phyloP scores from a whole-genome alignment of 2,888 invertebrate species.

The Chalcosyrphus nemorum region DNA sequence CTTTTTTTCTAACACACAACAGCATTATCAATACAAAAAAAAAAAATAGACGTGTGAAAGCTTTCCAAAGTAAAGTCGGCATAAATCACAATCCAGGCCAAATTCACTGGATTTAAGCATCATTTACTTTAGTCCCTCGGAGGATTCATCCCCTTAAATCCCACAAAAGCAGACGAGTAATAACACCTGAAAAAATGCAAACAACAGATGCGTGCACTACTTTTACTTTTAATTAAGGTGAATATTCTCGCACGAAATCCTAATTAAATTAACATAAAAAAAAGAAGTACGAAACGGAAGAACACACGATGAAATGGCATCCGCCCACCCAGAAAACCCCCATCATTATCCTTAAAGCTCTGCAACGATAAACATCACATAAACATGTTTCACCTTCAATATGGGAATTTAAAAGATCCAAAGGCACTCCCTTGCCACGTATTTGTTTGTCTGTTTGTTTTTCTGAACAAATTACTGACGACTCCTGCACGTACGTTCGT shows the following conservation, averaged over 20 bases:
- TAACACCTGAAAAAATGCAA: constrained; percentile 40
- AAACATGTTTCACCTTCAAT: constrained; percentile 55
- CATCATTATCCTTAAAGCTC: constrained; percentile 48
- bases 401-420: constrained; percentile 30
- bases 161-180: background rate
- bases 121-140: constrained; percentile 13
- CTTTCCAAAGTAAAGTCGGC: background rate
- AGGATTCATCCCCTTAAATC: background rate
- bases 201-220: constrained; percentile 43
- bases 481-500: constrained; percentile 26
- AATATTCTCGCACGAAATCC: constrained; percentile 45
- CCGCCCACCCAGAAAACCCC: background rate
- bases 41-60: background rate
- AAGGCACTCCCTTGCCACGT: background rate
- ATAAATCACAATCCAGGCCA: constrained; percentile 7
- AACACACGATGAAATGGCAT: constrained; percentile 4
- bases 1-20: background rate
- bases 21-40: background rate
- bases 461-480: constrained; percentile 23
- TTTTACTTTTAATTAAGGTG: constrained; percentile 60
- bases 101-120: constrained; percentile 2
- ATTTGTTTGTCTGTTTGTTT: constrained; percentile 23
- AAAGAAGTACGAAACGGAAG: background rate
- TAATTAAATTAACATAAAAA: constrained; percentile 52
- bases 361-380: constrained; percentile 46